Evolutionary conservation across 2,888 invertebrate genomes (phyloP).

Genomic region (Agriopis marginaria): DNA sequence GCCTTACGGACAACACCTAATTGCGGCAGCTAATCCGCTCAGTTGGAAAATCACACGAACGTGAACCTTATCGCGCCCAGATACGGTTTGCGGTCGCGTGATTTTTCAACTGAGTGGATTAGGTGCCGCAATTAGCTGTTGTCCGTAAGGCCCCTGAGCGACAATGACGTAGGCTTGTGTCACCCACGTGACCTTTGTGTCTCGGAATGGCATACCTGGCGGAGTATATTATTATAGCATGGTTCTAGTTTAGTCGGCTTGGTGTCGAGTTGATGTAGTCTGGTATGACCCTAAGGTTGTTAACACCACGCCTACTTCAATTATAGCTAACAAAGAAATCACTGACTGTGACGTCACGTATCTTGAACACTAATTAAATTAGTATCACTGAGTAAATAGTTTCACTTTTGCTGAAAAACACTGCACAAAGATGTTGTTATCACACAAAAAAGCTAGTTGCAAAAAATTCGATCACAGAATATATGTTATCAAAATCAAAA

Average conservation of each 20-base stretch:
- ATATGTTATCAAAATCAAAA: neutral
- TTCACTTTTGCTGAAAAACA: conserved; percentile 24
- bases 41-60: too few relatives aligned
- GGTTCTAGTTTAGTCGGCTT: neutral
- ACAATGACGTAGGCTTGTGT: too few relatives aligned
- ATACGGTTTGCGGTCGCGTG: too few relatives aligned
- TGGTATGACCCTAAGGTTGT: conserved; percentile 38
- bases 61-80: too few relatives aligned
- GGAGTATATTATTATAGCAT: too few relatives aligned
- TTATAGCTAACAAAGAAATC: conserved; percentile 60
- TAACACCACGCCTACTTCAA: conserved; percentile 50
- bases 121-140: too few relatives aligned
- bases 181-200: too few relatives aligned
- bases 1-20: too few relatives aligned
- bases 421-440: conserved; percentile 3
- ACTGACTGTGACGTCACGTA: conserved; percentile 57
- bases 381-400: conserved; percentile 39
- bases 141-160: too few relatives aligned
- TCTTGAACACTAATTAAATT: conserved; percentile 35
- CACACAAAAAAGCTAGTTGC: neutral
- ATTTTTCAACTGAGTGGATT: too few relatives aligned
- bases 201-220: too few relatives aligned
- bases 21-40: too few relatives aligned
- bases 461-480: neutral
- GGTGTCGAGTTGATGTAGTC: conserved; percentile 8